A percentile compares a stretch with the other conserved stretches of the same genome.
Conservation (phyloP, 2,888 invertebrate species). For the Melitaea athalia region DNA sequence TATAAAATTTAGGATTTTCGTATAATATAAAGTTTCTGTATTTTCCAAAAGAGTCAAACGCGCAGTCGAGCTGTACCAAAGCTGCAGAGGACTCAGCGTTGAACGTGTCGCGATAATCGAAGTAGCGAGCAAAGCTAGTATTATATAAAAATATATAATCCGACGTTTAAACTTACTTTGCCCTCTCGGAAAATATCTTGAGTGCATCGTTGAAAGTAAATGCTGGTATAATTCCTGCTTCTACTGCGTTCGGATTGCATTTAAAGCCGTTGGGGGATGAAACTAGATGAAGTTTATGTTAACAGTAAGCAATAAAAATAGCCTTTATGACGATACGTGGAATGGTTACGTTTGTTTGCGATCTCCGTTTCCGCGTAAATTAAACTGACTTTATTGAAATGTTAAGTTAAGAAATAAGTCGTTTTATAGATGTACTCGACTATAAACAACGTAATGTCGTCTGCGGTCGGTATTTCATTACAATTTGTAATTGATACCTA, state of each 20-base stretch:
- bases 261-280: conserved; percentile 74
- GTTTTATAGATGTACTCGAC: not conserved
- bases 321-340: conserved; percentile 80
- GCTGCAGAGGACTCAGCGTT: conserved; percentile 11
- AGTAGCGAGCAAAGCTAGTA: conserved; percentile 35
- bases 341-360: conserved; percentile 71
- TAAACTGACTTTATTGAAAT: conserved; percentile 44
- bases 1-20: no score
- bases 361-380: conserved; percentile 55
- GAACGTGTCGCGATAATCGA: conserved; percentile 28
- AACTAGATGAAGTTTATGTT: conserved; percentile 77
- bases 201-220: conserved; percentile 81
- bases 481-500: not conserved
- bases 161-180: conserved; percentile 61
- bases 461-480: not conserved
- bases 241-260: conserved; percentile 78
- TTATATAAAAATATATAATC: conserved; percentile 69
- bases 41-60: conserved; percentile 4
- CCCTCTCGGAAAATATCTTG: conserved; percentile 69
- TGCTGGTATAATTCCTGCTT: conserved; percentile 74
- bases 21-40: conserved; percentile 2
- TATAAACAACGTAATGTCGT: not conserved
- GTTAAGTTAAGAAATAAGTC: conserved; percentile 13
- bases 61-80: conserved; percentile 12
- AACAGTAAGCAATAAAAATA: conserved; percentile 78